Percentiles rank a stretch among this genome's conserved stretches.
phyloP scores from a whole-genome alignment of 2,113 vertebrate species.

The Odontophorus gujanensis region DNA sequence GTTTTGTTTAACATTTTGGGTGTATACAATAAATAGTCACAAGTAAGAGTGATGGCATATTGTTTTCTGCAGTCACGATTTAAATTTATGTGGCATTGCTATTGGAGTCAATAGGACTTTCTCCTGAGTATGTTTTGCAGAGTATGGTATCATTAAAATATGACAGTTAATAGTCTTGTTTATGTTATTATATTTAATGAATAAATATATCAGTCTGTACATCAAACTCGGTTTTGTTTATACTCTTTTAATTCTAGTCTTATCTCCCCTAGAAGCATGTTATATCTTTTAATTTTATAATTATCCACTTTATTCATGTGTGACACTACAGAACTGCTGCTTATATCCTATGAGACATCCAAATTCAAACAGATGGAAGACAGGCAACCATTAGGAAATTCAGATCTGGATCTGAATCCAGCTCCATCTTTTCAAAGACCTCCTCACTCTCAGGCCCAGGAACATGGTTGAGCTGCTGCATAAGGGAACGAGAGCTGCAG shows the following conservation, averaged over 20 bases:
- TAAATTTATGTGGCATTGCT: slow-evolving; percentile 42
- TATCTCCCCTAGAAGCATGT: slow-evolving; percentile 59
- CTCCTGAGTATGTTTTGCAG: slow-evolving; percentile 32
- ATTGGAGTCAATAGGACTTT: slow-evolving; percentile 48
- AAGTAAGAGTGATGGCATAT: background rate
- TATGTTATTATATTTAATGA: slow-evolving; percentile 74
- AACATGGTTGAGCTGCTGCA: background rate
- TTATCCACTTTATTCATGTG: slow-evolving; percentile 73
- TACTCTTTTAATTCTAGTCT: slow-evolving; percentile 73
- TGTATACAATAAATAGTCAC: background rate
- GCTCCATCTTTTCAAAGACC: background rate
- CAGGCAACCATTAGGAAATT: slow-evolving; percentile 33
- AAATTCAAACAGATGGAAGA: slow-evolving; percentile 48
- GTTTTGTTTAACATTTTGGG: slow-evolving; percentile 25
- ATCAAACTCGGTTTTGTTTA: slow-evolving; percentile 72
- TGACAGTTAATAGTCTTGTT: slow-evolving; percentile 73
- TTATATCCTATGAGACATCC: slow-evolving; percentile 58
- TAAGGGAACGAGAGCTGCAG: background rate
- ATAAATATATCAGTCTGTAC: slow-evolving; percentile 72
- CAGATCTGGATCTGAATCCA: slow-evolving; percentile 36
- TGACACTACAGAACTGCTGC: slow-evolving; percentile 63
- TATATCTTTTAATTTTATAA: slow-evolving; percentile 75
- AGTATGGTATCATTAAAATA: slow-evolving; percentile 60
- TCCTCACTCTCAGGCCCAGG: background rate
- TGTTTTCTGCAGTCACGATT: slow-evolving; percentile 21